Evolutionary conservation across 2,888 invertebrate genomes (phyloP).

Genomic region (Drosophila seclusa): DNA sequence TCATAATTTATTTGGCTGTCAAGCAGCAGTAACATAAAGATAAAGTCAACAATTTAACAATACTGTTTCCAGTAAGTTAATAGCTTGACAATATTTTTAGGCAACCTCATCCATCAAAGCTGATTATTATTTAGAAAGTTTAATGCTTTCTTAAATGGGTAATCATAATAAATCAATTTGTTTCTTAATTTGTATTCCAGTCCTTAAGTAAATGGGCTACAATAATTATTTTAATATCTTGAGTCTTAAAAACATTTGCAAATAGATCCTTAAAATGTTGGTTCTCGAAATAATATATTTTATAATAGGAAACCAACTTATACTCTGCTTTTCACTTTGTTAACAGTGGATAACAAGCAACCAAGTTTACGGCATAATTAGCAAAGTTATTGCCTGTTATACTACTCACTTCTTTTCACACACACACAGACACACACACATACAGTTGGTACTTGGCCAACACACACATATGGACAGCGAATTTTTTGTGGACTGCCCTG

Average conservation of each 20-base stretch:
- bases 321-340: neutral
- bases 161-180: too few species aligned
- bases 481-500: slow-evolving; percentile 12
- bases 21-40: slow-evolving; percentile 19
- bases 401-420: slow-evolving; percentile 2
- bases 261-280: too few species aligned
- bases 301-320: neutral
- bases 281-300: too few species aligned
- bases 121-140: neutral
- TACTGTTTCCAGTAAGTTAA: neutral
- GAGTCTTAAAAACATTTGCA: neutral
- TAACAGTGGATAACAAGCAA: neutral
- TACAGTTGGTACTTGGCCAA: neutral
- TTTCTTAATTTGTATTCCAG: too few species aligned
- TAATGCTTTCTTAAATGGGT: neutral
- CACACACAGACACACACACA: slow-evolving; percentile 1
- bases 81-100: neutral
- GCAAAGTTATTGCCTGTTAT: slow-evolving; percentile 30
- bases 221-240: neutral
- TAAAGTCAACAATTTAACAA: slow-evolving; percentile 42
- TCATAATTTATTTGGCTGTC: slow-evolving; percentile 55
- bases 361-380: slow-evolving; percentile 66
- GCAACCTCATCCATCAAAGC: neutral
- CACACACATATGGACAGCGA: neutral
- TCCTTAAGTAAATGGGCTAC: neutral